phyloP scores from a whole-genome alignment of 2,797 vertebrate species.

The Monodelphis domestica region DNA sequence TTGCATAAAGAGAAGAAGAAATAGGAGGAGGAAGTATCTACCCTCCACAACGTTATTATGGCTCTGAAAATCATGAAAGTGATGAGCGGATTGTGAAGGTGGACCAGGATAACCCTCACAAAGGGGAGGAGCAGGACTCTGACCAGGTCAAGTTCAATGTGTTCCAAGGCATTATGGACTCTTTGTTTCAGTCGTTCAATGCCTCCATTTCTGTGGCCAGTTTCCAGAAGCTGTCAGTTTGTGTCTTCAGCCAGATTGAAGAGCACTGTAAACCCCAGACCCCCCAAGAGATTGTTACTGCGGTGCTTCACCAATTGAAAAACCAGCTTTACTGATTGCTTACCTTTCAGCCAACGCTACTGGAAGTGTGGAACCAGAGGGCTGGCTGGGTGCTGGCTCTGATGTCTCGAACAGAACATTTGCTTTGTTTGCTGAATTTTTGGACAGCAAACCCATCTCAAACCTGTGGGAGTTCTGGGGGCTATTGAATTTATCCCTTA shows the following conservation, averaged over 20 bases:
- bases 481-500: neutral
- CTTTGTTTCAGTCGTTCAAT: constrained; percentile 97
- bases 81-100: constrained; percentile 99
- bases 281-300: constrained; percentile 91
- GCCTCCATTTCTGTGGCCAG: constrained; percentile 93
- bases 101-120: constrained; percentile 95
- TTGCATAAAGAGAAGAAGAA: constrained; percentile 99
- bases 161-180: constrained; percentile 99
- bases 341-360: neutral
- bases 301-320: constrained; percentile 93
- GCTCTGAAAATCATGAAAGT: constrained; percentile 99
- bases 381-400: neutral
- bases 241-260: constrained; percentile 99
- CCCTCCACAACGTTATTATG: constrained; percentile 95
- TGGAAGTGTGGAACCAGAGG: neutral
- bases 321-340: constrained; percentile 92
- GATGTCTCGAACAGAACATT: neutral
- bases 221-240: constrained; percentile 97
- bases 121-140: constrained; percentile 94
- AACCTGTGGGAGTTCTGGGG: neutral
- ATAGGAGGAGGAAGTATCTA: constrained; percentile 97
- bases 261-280: constrained; percentile 99
- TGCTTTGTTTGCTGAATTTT: neutral
- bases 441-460: neutral
- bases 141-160: constrained; percentile 97